Conservation (phyloP, 2,113 vertebrate genomes). For the Pseudonaja textilis region DNA sequence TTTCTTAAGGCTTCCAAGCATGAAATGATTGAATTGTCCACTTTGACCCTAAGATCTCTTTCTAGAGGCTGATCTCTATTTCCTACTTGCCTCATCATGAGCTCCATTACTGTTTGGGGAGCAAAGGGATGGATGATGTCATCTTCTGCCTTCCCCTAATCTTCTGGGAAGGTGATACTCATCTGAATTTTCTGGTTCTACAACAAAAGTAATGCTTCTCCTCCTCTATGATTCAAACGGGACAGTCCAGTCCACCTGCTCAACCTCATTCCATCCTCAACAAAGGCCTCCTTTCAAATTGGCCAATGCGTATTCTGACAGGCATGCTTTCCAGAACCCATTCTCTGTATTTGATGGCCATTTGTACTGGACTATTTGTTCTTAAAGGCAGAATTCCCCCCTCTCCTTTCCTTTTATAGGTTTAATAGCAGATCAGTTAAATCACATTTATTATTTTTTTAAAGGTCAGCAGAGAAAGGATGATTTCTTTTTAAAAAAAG, state of each 20-base stretch:
- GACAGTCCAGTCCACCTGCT: not conserved
- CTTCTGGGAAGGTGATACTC: not conserved
- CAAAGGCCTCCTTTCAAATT: not conserved
- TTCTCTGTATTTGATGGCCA: not conserved
- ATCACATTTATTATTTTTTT: not conserved
- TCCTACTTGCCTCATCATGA: not conserved
- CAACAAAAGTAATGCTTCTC: not conserved
- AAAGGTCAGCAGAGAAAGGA: not conserved
- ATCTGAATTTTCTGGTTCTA: not conserved
- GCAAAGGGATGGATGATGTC: not conserved
- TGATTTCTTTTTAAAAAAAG: not conserved
- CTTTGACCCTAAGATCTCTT: not conserved
- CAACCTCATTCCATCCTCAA: not conserved
- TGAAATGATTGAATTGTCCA: not conserved
- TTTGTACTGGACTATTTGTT: not conserved
- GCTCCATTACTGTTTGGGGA: not conserved
- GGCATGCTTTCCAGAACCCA: not conserved
- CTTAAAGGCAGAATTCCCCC: not conserved
- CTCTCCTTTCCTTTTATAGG: not conserved
- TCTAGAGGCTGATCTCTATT: not conserved
- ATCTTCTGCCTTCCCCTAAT: not conserved
- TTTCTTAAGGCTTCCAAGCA: not conserved
- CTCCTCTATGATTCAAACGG: not conserved
- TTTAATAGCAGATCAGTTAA: not conserved
- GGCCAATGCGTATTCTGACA: not conserved